A percentile compares a stretch with the other conserved stretches of the same genome.
These are phyloP conservation scores for Sebastes iracundus DNA, from an alignment of 2,797 vertebrate species.

Conservation along the genomic window DNA sequence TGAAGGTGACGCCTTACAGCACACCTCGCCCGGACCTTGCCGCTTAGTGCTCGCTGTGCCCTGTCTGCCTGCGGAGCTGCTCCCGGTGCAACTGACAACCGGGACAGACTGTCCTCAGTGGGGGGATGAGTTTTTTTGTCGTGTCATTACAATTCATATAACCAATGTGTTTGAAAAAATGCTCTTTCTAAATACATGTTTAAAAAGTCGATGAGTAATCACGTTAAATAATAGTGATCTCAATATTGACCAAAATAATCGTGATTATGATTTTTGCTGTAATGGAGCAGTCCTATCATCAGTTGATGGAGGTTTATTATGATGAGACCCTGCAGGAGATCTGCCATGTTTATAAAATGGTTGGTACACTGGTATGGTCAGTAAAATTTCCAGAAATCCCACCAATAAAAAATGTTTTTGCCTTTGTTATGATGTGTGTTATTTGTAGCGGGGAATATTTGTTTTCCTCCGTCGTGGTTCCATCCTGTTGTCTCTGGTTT, in stretches of 20 bases:
- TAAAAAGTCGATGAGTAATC: neutral
- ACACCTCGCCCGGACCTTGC: too few species aligned
- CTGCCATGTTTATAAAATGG: neutral
- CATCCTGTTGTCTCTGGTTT: constrained; percentile 39
- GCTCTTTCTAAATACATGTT: neutral
- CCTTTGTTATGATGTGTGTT: constrained; percentile 10
- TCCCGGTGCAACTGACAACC: too few species aligned
- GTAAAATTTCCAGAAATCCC: constrained; percentile 28
- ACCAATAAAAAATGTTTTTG: constrained; percentile 17
- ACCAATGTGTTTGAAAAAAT: neutral
- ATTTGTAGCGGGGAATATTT: constrained; percentile 27
- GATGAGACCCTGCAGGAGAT: neutral
- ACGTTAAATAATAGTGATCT: neutral
- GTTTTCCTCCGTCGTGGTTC: constrained; percentile 31
- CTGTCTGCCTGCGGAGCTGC: too few species aligned
- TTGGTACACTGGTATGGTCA: neutral
- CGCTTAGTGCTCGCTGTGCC: too few species aligned
- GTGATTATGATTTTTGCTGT: neutral
- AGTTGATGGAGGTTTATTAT: neutral
- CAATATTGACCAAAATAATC: neutral
- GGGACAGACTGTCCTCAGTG: too few species aligned
- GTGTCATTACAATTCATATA: too few species aligned
- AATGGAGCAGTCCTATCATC: neutral
- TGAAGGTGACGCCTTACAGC: too few species aligned
- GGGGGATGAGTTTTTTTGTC: too few species aligned